Percentiles rank a stretch among this genome's conserved stretches.
These are phyloP conservation scores for Scaptomyza pallida DNA, from an alignment of 1,140 invertebrate species.

Conservation along the genomic window DNA sequence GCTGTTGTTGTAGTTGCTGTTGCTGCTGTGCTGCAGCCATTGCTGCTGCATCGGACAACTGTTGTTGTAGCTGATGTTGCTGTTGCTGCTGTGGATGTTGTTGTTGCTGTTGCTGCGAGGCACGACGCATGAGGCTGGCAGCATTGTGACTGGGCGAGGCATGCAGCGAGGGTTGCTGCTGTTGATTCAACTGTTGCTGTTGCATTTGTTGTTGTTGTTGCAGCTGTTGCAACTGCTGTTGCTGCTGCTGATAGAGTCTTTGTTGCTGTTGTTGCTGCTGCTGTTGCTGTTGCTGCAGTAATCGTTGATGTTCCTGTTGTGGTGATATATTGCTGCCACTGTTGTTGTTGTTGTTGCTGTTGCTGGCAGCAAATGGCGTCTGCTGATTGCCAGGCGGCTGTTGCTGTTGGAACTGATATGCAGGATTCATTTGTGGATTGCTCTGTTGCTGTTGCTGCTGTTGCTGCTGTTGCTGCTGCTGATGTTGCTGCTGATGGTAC, in stretches of 20 bases:
- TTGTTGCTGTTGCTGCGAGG: slow-evolving; percentile 65
- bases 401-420: slow-evolving; percentile 78
- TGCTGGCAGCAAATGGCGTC: slow-evolving; percentile 53
- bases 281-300: slow-evolving; percentile 30
- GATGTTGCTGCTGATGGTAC: slow-evolving; percentile 75
- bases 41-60: slow-evolving; percentile 52
- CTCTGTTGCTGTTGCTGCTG: slow-evolving; percentile 59
- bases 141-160: slow-evolving; percentile 67
- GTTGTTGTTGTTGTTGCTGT: slow-evolving; percentile 36
- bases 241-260: slow-evolving; percentile 55
- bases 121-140: slow-evolving; percentile 62
- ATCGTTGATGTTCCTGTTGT: slow-evolving; percentile 34
- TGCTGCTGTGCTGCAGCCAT: slow-evolving; percentile 54
- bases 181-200: slow-evolving; percentile 34
- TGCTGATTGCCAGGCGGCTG: slow-evolving; percentile 67
- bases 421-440: slow-evolving; percentile 76
- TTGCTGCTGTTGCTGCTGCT: slow-evolving; percentile 66
- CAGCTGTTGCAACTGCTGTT: slow-evolving; percentile 38
- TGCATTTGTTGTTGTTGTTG: slow-evolving; percentile 46
- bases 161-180: slow-evolving; percentile 65
- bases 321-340: slow-evolving; percentile 42
- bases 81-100: slow-evolving; percentile 44
- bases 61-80: slow-evolving; percentile 57
- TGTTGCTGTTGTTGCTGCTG: slow-evolving; percentile 43
- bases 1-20: slow-evolving; percentile 80